These are phyloP conservation scores for Eospalax fontanierii DNA, from an alignment of 2,797 vertebrate species.

Conservation along the genomic window DNA sequence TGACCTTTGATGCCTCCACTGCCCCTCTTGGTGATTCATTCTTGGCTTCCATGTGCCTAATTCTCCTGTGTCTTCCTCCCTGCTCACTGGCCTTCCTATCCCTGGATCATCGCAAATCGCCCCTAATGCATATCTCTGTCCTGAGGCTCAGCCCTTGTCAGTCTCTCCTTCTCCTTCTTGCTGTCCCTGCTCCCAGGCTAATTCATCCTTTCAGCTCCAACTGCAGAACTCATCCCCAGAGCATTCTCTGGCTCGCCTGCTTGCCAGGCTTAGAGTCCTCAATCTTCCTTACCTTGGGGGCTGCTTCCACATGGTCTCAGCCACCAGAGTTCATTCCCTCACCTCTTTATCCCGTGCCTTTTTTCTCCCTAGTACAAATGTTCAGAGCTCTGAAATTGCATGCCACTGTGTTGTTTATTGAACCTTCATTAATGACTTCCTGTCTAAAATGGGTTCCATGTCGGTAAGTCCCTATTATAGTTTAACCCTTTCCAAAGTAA, in stretches of 20 bases:
- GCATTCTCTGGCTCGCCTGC: neutral
- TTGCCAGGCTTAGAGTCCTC: neutral
- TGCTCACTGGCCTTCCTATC: neutral
- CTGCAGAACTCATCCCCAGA: accelerated
- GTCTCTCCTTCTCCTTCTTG: neutral
- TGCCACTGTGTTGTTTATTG: neutral
- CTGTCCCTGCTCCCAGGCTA: neutral
- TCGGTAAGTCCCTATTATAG: neutral
- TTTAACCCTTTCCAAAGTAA: neutral
- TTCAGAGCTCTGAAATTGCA: neutral
- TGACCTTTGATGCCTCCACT: slow-evolving; percentile 38
- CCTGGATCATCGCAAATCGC: neutral
- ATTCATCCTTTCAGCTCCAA: neutral
- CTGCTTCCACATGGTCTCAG: neutral
- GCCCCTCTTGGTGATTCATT: slow-evolving; percentile 53
- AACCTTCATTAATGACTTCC: neutral
- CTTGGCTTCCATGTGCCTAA: slow-evolving; percentile 23
- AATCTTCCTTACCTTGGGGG: neutral
- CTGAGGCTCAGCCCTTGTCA: neutral
- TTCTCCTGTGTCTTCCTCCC: neutral
- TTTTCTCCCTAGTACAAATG: neutral
- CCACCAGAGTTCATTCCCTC: neutral
- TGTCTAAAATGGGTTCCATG: neutral
- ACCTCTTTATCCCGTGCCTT: neutral
- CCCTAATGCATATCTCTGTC: neutral